Percentiles rank a stretch among this genome's conserved stretches.
phyloP scores from a whole-genome alignment of 2,888 invertebrate species.

The Drosophila austrosaltans region DNA sequence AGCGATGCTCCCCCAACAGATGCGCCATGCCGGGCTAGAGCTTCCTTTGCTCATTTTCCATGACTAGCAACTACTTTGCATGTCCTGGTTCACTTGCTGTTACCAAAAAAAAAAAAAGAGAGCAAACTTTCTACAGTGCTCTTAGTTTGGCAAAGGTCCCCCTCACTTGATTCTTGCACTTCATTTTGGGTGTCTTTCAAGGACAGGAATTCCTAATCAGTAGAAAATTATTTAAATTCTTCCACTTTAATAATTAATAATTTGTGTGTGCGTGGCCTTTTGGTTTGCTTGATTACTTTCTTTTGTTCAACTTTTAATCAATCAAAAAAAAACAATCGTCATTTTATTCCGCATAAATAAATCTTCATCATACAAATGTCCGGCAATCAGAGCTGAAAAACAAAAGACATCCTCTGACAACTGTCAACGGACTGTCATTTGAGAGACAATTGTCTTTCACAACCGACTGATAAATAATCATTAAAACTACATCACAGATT shows the following conservation, averaged over 20 bases:
- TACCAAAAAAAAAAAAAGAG: too few species aligned
- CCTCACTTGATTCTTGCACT: too few species aligned
- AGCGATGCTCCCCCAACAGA: neutral
- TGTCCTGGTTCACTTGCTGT: neutral
- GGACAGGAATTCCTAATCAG: too few species aligned
- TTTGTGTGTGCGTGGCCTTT: neutral
- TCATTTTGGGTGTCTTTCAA: too few species aligned
- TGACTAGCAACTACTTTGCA: neutral
- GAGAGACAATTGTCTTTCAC: constrained; percentile 1
- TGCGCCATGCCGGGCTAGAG: neutral
- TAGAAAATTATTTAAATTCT: too few species aligned
- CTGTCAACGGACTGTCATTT: constrained; percentile 8
- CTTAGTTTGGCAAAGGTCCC: too few species aligned
- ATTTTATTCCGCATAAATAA: neutral
- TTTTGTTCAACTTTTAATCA: constrained; percentile 6
- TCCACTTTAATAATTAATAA: neutral
- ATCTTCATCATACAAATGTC: constrained; percentile 6
- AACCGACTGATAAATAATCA: constrained; percentile 6
- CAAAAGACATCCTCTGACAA: neutral
- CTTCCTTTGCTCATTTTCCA: too few species aligned
- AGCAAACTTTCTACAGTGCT: too few species aligned
- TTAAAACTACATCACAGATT: neutral
- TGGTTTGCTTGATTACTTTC: neutral
- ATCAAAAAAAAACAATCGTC: neutral
- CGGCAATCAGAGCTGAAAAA: neutral